Base-by-base conservation (phyloP, 2,113 vertebrate genomes). In the Tragulus kanchil region DNA sequence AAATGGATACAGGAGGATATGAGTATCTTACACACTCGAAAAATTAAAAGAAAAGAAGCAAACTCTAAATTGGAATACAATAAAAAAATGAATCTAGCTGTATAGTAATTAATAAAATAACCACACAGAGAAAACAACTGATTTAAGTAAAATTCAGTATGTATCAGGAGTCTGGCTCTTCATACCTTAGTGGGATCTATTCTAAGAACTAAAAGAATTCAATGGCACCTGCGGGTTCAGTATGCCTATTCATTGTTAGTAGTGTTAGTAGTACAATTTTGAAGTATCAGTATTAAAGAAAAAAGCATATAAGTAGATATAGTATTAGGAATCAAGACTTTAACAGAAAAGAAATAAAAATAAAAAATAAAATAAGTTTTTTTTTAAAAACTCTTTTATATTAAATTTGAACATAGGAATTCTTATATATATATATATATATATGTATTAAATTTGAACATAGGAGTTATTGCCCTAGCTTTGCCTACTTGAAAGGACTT, bases 311-410 rank as follows among this genome's bases (percentile, higher is more conserved):
- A 87, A 58, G 16, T 59, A 54, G 52, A 73, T 62, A 71, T 16
- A 78, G 59, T 73, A 50, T 79, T 79, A 89, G 13, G 9, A 81
- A 85, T 71, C 23, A 90, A 87, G 26, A 62, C 8, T 79, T 81
- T 79, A 85, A 92, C 5, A 23, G 62, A 81, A 96, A 90, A 62
- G 15, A 86, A 61, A 79, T 75, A 56, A 94, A 94, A 59, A 31
- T 28, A 75, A 42, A 94, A 87, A 71, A 96, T 64, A 85, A 84
- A 77, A 77, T 8, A 83, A 17, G 23, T 73, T 84, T 31, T 31
- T 31, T 36, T 23, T 11, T 0, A 10, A 77, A 88, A 65, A 62
- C n/a, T 0, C 6, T 62, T 93, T 52, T 61, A n/a, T 54, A 48
- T 69, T 54, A 79, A 50, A 79, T 73, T n/a, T 48, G 28, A 93